Evolutionary conservation across 2,888 invertebrate species (phyloP).

Genomic region (Meganola albula): DNA sequence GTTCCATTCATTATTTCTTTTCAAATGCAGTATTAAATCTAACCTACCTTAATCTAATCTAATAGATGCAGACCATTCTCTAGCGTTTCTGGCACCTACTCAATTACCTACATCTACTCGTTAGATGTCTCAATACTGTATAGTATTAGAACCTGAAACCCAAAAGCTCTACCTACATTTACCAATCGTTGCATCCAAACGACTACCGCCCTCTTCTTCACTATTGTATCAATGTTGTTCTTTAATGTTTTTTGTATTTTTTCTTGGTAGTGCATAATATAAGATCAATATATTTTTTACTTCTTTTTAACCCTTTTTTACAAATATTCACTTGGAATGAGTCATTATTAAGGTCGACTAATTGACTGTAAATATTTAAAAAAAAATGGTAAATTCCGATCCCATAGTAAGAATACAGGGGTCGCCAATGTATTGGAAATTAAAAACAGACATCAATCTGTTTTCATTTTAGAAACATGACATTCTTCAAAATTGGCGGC

Average conservation of each 20-base stretch:
- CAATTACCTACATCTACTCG: slow-evolving; percentile 35
- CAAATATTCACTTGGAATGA: slow-evolving; percentile 4
- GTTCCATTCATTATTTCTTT: too few species aligned
- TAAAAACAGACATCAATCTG: too few species aligned
- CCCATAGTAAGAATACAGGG: too few species aligned
- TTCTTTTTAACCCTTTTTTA: slow-evolving; percentile 17
- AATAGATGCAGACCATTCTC: slow-evolving; percentile 48
- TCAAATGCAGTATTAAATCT: slow-evolving; percentile 27
- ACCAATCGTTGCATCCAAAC: slow-evolving; percentile 63
- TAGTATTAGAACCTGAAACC: slow-evolving; percentile 29
- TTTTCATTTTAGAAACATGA: too few species aligned
- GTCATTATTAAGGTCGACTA: too few species aligned
- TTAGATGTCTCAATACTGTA: slow-evolving; percentile 25
- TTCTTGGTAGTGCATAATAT: slow-evolving; percentile 34
- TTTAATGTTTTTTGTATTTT: slow-evolving; percentile 35
- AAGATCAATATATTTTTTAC: slow-evolving; percentile 20
- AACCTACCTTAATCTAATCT: slow-evolving; percentile 23
- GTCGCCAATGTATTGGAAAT: too few species aligned
- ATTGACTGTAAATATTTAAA: too few species aligned
- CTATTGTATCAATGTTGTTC: slow-evolving; percentile 78
- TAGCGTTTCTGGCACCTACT: slow-evolving; percentile 51
- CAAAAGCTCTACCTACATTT: slow-evolving; percentile 38
- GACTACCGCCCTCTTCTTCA: slow-evolving; percentile 75
- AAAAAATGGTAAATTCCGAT: too few species aligned
- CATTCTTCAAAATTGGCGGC: too few species aligned